Base-by-base conservation (phyloP, 2,113 vertebrate genomes). In the Austrofundulus limnaeus region DNA sequence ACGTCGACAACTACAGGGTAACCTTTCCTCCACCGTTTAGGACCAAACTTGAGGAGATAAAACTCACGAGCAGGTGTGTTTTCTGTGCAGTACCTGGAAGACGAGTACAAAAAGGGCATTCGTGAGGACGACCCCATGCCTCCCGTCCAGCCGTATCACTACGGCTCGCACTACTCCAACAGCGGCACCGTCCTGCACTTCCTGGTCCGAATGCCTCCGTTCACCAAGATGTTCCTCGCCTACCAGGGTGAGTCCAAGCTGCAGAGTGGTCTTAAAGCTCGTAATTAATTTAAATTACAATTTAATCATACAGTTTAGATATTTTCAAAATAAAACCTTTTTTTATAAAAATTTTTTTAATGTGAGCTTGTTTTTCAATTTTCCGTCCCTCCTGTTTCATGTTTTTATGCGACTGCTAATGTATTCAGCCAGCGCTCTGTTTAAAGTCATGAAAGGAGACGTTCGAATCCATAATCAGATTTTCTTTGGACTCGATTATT, bases 121-220 rank as follows among this genome's bases (percentile, higher is more conserved):
- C 82, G 94, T 42, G 97, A 99, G 39, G 97, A 99, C 24, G 97
- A 99, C 89, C 97, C 97, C 39, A 96, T 99, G 97, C 97, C 97
- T 1, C 97, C 97, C 0, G 97, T 99, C 3, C 97, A 96, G 80
- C 97, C 97, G 0, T 99, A 99, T 78, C 97, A 99, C 85, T 99
- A 99, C 2, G 97, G 97, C 86, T 99, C 97, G 15, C 97, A 99
- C 87, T 99, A 99, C 70, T 99, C 97, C 70, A 99, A 99, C 91
- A 98, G 97, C 2, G 97, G 97, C 78, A 99, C 97, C 0, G 96
- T 98, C 56, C 94, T 99, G 28, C 97, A 99, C 88, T 99, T 99
- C 88, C 88, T 99, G 61, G 97, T 99, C 77, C 92, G 97, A 55
- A 94, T 99, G 93, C 97, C 97, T 7, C 97, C 97, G 16, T 99